Base-by-base conservation (phyloP, 2,797 vertebrate species). In the Capromys pilorides region DNA sequence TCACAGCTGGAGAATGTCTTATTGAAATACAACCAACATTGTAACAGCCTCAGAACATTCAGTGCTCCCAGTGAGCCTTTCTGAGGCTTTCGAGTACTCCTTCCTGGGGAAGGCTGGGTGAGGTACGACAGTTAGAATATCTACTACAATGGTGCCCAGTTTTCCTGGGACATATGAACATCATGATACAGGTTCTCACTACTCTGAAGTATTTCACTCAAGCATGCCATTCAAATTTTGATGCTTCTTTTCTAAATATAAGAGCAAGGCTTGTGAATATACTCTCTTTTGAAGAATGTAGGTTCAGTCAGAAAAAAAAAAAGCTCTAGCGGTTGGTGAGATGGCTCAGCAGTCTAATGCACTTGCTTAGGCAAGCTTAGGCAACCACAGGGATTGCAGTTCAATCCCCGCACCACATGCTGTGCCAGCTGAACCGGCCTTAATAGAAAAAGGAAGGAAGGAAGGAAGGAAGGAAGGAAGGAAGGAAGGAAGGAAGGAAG, bases 1-100 rank as follows among this genome's bases (percentile, higher is more conserved):
- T 78, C 87, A 88, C 75, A 96, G 95, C 82, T 91, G 85, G 95
- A 95, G 59, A 93, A 21, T 91, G 96, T 94, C 81, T 93, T 95
- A 94, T 11, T 95, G 94, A 95, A 95, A 93, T 66, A 41, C 85
- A 96, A 91, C 88, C 91, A 94, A 59, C 36, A 78, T 9, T n/a
- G 33, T 88, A 90, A 93, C 51, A 90, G 73, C 81, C 49, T 83
- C 86, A 82, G 36, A 91, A 93, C 77, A 94, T n/a, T 83, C 21
- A 16, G 26, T 57, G 33, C 24, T 90, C 45, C 79, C 57, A 73
- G 64, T 51, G 57, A 94, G 90, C 75, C 87, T 80, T 85, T 91
- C 59, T 88, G 73, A 95, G 45, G 24, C 59, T 81, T 91, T 80
- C 39, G 94, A 95, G 10, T 7, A 5, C 21, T 92, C 54, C 62